Conservation (phyloP, 1,140 invertebrate genomes). For the Trissolcus basalis region DNA sequence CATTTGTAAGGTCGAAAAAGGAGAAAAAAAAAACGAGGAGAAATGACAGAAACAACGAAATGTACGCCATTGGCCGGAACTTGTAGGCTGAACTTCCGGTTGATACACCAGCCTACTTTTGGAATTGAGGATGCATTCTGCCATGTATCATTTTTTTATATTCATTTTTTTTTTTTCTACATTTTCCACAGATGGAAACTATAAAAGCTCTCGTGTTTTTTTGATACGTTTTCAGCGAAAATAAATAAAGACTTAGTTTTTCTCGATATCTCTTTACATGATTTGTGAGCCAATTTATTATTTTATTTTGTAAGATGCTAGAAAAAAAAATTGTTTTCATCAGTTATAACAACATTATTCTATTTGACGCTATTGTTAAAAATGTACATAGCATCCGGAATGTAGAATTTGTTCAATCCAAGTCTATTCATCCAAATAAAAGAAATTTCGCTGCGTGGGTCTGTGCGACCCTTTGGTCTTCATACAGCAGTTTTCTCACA, state of each 20-base stretch:
- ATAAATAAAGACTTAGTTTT: background rate
- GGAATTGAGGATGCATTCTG: slow-evolving; percentile 42
- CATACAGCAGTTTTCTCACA: slow-evolving; percentile 18
- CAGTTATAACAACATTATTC: too few relatives aligned
- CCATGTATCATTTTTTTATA: slow-evolving; percentile 41
- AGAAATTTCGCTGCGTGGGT: slow-evolving; percentile 35
- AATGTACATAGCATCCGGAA: background rate
- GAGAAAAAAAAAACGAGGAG: slow-evolving; percentile 29
- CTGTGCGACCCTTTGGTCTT: slow-evolving; percentile 42
- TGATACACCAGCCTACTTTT: slow-evolving; percentile 71
- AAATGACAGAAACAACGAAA: slow-evolving; percentile 60
- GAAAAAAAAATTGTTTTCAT: too few relatives aligned
- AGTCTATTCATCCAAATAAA: slow-evolving; percentile 6
- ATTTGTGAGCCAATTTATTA: too few relatives aligned
- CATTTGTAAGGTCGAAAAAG: slow-evolving; percentile 20
- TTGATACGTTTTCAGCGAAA: slow-evolving; percentile 2
- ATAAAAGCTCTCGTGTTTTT: slow-evolving; percentile 3
- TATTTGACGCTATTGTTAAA: too few relatives aligned
- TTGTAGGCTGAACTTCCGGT: slow-evolving; percentile 76
- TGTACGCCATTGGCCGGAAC: slow-evolving; percentile 68
- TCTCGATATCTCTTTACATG: too few relatives aligned
- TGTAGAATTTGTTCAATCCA: background rate
- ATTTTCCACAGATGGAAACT: slow-evolving; percentile 35
- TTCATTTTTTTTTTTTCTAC: slow-evolving; percentile 14
- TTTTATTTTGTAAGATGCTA: too few relatives aligned